phyloP scores from a whole-genome alignment of 2,797 vertebrate species.

The Ataeniobius toweri region DNA sequence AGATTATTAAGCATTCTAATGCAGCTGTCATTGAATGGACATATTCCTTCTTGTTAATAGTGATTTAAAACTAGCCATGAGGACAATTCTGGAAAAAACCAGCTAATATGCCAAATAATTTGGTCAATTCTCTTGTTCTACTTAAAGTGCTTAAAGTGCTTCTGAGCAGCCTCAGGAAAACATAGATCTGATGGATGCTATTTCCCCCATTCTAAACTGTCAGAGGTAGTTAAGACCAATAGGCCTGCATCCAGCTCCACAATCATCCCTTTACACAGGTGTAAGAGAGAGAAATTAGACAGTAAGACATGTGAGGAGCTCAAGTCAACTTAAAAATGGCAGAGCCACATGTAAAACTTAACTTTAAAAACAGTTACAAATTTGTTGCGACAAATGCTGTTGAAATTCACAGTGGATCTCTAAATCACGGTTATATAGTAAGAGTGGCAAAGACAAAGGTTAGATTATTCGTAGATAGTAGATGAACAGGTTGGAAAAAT shows the following conservation, averaged over 20 bases:
- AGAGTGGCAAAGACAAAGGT: background rate
- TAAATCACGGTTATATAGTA: background rate
- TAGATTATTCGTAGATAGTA: background rate
- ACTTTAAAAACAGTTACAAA: background rate
- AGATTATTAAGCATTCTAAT: constrained; percentile 16
- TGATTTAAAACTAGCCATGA: background rate
- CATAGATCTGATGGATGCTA: background rate
- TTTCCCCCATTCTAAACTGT: background rate
- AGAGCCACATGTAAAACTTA: background rate
- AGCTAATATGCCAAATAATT: background rate
- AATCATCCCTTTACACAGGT: background rate
- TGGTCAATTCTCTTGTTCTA: background rate
- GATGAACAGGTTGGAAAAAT: background rate
- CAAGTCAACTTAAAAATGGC: background rate
- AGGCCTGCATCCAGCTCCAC: background rate
- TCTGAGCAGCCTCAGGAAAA: background rate
- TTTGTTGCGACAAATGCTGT: background rate
- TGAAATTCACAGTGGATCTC: background rate
- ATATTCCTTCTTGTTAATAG: constrained; percentile 7
- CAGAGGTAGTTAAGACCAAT: background rate
- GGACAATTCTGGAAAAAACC: background rate
- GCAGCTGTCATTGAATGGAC: constrained; percentile 26
- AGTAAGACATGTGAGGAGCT: background rate
- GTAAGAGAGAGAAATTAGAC: background rate
- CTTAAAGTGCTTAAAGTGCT: background rate